A percentile compares a stretch with the other conserved stretches of the same genome.
These are phyloP conservation scores for Hippocampus zosterae DNA, from an alignment of 2,113 vertebrate genomes.

Conservation along the genomic window DNA sequence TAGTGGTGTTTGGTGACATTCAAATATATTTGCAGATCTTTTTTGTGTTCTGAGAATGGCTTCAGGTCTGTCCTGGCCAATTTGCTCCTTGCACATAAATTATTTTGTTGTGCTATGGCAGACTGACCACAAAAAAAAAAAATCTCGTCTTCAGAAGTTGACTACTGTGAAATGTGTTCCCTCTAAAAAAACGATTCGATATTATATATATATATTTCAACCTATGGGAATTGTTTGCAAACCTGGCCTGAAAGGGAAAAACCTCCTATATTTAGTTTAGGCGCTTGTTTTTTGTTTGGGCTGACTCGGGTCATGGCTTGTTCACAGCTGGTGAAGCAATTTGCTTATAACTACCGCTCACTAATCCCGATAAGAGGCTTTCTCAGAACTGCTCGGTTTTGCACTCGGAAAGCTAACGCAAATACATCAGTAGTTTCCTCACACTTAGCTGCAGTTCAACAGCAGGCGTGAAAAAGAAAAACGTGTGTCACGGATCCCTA, in stretches of 20 bases:
- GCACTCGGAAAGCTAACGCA: slow-evolving; percentile 26
- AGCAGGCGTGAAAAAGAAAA: background rate
- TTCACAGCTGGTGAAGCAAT: slow-evolving; percentile 22
- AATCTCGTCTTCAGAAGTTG: background rate
- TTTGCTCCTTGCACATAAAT: background rate
- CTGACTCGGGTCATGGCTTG: background rate
- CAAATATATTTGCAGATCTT: background rate
- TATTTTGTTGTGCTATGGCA: background rate
- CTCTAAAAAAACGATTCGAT: too few species aligned
- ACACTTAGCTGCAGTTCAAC: background rate
- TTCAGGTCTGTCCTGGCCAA: background rate
- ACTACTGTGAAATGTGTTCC: background rate
- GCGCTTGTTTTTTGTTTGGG: background rate
- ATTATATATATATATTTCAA: background rate
- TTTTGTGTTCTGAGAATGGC: background rate
- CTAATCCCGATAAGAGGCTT: slow-evolving; percentile 68
- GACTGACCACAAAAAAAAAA: background rate
- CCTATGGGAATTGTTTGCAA: background rate
- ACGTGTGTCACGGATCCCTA: background rate
- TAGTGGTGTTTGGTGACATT: too few species aligned
- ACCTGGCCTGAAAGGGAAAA: too few species aligned
- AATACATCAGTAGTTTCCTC: background rate
- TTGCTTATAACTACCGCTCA: slow-evolving; percentile 52
- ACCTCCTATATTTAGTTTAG: background rate
- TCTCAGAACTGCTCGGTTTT: slow-evolving; percentile 48